Conservation (phyloP, 2,797 vertebrate species). For the Danio aesculapii region DNA sequence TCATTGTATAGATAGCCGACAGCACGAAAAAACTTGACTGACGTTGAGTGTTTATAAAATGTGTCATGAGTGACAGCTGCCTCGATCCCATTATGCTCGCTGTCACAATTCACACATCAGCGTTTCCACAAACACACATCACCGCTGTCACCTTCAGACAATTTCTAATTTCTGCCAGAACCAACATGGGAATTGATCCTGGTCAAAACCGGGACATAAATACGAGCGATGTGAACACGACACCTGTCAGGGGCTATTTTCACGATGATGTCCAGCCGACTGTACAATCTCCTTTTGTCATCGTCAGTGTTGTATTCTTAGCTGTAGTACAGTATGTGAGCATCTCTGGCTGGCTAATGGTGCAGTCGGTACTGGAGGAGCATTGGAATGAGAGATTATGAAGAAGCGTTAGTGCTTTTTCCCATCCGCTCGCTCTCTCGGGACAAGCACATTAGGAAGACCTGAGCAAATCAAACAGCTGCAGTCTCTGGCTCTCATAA, state of each 20-base stretch:
- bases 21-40: too few relatives aligned
- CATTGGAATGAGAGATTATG: slow-evolving; percentile 75
- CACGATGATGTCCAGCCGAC: too few relatives aligned
- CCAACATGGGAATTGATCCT: not conserved
- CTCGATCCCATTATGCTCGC: not conserved
- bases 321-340: too few relatives aligned
- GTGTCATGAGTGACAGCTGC: not conserved
- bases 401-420: slow-evolving; percentile 57
- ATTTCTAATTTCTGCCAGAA: too few relatives aligned
- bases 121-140: not conserved
- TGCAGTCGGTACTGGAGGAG: slow-evolving; percentile 6
- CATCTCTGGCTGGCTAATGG: too few relatives aligned
- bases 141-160: slow-evolving; percentile 15
- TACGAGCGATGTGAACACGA: too few relatives aligned
- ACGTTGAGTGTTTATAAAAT: not conserved
- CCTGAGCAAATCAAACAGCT: slow-evolving; percentile 44
- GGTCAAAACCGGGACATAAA: slow-evolving; percentile 10
- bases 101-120: slow-evolving; percentile 5
- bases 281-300: too few relatives aligned
- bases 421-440: not conserved
- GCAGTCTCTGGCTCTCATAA: slow-evolving; percentile 28
- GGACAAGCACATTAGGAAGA: slow-evolving; percentile 47
- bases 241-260: too few relatives aligned
- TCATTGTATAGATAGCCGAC: too few relatives aligned
- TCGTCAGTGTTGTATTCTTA: too few relatives aligned